Evolutionary conservation across 2,113 vertebrate genomes (phyloP).

Genomic region (Hassar affinis): DNA sequence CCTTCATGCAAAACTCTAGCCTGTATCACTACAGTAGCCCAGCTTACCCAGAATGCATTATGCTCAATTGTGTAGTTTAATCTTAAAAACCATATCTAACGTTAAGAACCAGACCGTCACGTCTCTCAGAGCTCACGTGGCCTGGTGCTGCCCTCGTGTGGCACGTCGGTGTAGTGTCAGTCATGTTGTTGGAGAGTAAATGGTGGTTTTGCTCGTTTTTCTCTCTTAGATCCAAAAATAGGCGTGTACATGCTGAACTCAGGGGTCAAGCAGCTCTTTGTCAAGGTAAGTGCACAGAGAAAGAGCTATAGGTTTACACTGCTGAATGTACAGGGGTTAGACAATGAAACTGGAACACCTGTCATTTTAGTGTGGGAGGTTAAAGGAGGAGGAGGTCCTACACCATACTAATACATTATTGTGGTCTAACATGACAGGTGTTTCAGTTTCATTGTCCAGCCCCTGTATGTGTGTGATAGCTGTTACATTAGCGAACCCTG

Average conservation of each 20-base stretch:
- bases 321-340: no score
- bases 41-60: background rate
- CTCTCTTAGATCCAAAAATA: slow-evolving; percentile 77
- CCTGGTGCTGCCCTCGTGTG: slow-evolving; percentile 25
- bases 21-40: background rate
- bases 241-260: slow-evolving; percentile 88
- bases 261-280: slow-evolving; percentile 81
- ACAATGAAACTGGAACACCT: no score
- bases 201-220: background rate
- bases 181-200: background rate
- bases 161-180: background rate
- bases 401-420: no score
- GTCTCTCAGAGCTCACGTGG: background rate
- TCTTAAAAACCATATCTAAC: background rate
- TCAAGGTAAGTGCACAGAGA: slow-evolving; percentile 79
- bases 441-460: no score
- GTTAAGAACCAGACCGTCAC: no score
- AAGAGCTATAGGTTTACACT: no score
- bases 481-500: no score
- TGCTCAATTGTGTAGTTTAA: background rate
- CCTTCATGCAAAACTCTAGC: background rate
- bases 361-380: no score
- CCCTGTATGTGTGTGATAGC: no score
- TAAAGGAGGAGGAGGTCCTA: no score
- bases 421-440: no score